Evolutionary conservation across 2,888 invertebrate genomes (phyloP).

Genomic region (Maniola hyperantus): DNA sequence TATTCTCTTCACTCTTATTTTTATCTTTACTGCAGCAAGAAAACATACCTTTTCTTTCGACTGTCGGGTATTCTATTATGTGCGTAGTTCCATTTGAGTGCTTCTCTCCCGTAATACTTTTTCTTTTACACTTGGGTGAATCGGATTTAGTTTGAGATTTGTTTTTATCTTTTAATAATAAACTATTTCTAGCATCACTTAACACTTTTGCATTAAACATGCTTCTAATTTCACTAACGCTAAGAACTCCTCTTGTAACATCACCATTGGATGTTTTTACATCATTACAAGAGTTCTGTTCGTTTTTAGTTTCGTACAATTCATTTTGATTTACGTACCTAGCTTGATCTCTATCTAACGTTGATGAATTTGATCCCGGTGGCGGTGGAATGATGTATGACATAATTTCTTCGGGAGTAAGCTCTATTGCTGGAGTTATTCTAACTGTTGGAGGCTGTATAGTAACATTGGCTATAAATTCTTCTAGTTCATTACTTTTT

Average conservation of each 20-base stretch:
- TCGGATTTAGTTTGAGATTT: constrained; percentile 68
- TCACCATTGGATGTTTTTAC: constrained; percentile 70
- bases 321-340: constrained; percentile 71
- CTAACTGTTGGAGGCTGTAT: constrained; percentile 91
- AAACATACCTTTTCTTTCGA: constrained; percentile 88
- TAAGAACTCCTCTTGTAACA: constrained; percentile 82
- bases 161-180: constrained; percentile 73
- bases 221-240: constrained; percentile 80
- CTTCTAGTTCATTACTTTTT: constrained; percentile 87
- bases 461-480: constrained; percentile 91
- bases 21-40: constrained; percentile 86
- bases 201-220: constrained; percentile 77
- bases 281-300: constrained; percentile 49
- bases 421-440: constrained; percentile 88
- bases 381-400: constrained; percentile 93
- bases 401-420: constrained; percentile 92
- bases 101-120: constrained; percentile 67
- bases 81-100: constrained; percentile 75
- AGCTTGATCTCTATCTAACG: constrained; percentile 70
- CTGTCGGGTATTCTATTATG: constrained; percentile 88
- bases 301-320: constrained; percentile 59
- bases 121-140: constrained; percentile 74
- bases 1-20: constrained; percentile 78
- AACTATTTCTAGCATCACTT: constrained; percentile 79
- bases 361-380: constrained; percentile 77